Evolutionary conservation across 2,797 vertebrate genomes (phyloP).

Genomic region (Myotis myotis): DNA sequence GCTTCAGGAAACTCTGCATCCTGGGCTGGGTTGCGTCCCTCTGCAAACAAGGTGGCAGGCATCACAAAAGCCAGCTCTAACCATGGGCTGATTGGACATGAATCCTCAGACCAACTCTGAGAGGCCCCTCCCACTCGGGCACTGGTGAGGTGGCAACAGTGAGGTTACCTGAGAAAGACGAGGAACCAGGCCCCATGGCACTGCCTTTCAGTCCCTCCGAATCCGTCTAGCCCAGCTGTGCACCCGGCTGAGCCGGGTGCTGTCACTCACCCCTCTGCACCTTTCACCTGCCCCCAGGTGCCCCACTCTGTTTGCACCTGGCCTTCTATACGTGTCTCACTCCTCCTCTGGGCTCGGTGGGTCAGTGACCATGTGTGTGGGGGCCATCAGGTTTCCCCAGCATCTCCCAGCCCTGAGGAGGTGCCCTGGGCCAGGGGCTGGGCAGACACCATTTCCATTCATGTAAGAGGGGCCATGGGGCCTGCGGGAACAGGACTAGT

Average conservation of each 20-base stretch:
- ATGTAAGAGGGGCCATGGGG: not conserved
- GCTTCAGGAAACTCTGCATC: slow-evolving; percentile 80
- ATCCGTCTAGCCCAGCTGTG: not conserved
- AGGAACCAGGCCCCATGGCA: too few relatives aligned
- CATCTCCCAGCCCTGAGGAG: not conserved
- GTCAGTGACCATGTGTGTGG: not conserved
- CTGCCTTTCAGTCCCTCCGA: not conserved
- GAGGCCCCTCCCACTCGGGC: not conserved
- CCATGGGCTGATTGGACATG: accelerated
- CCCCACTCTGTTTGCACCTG: not conserved
- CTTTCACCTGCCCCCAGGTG: accelerated
- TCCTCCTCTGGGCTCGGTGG: not conserved
- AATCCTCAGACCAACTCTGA: not conserved
- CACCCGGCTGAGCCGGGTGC: not conserved
- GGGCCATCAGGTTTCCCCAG: not conserved
- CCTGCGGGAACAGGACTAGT: not conserved
- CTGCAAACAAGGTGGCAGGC: not conserved
- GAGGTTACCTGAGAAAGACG: not conserved
- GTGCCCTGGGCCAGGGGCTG: too few relatives aligned
- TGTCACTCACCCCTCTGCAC: not conserved
- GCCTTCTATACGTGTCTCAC: accelerated
- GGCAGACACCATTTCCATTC: not conserved
- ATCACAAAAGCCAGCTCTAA: accelerated
- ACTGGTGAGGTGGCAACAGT: not conserved
- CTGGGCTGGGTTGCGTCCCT: accelerated